Evolutionary conservation across 2,797 vertebrate species (phyloP).

Genomic region (Cuniculus paca): DNA sequence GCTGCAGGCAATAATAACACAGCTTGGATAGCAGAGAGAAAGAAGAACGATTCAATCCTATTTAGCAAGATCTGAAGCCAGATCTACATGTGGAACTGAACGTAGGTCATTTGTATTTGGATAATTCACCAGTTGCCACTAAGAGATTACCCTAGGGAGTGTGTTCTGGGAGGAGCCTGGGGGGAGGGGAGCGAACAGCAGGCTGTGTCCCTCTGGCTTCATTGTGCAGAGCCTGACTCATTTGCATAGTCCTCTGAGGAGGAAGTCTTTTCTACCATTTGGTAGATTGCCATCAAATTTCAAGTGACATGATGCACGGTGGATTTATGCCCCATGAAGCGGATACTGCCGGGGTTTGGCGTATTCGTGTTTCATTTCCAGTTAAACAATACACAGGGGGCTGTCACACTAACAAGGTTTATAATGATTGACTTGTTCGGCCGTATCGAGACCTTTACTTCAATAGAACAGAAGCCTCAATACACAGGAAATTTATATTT

Average conservation of each 20-base stretch:
- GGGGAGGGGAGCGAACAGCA: conserved; percentile 73
- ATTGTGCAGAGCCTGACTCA: conserved; percentile 74
- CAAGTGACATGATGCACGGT: conserved; percentile 84
- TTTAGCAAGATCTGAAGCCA: conserved; percentile 78
- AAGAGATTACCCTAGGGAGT: conserved; percentile 80
- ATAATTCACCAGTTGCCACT: conserved; percentile 83
- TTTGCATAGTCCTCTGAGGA: conserved; percentile 85
- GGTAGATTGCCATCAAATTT: conserved; percentile 88
- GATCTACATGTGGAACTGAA: conserved; percentile 72
- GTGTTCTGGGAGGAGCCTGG: conserved; percentile 70
- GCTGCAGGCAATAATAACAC: conserved; percentile 66
- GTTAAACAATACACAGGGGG: conserved; percentile 89
- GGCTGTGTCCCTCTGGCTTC: conserved; percentile 71
- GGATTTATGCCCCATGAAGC: conserved; percentile 88
- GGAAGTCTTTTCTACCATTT: conserved; percentile 86
- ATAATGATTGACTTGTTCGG: conserved; percentile 90
- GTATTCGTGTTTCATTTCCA: conserved; percentile 89
- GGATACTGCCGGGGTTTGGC: conserved; percentile 85
- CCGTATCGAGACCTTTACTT: conserved; percentile 86
- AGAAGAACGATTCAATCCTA: conserved; percentile 64
- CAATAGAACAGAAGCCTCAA: conserved; percentile 86
- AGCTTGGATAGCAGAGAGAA: conserved; percentile 26
- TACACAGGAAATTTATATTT: conserved; percentile 89
- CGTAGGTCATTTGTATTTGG: conserved; percentile 78
- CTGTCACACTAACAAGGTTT: conserved; percentile 90